Evolutionary conservation across 2,113 vertebrate species (phyloP), one percentile per base, ranked within the genome.

Genomic region (Cebidichthys violaceus): DNA sequence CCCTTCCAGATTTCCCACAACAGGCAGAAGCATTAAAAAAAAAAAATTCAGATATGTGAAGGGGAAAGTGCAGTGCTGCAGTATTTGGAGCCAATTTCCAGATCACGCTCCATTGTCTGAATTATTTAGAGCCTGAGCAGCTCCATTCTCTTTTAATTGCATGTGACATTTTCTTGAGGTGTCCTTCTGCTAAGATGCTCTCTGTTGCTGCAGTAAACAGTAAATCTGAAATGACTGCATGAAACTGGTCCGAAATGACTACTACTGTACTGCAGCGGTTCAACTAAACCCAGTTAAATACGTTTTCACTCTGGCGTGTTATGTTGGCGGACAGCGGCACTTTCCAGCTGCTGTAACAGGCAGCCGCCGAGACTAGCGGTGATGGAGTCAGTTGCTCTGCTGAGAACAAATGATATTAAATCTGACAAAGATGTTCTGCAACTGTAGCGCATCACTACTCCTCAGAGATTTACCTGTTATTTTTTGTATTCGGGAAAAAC

Each of bases 101-200:
- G 81, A 90, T 93, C 90, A 81, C 61, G 67, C 70, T 78, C 83
- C 81, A 79, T 79, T 90, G 92, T 92, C 85, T 93, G 91, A 94
- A 94, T 95, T 92, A 94, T 95, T 95, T 93, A 94, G 75, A 82
- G 86, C 70, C 75, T 22, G 78, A 83, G 79, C 77, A 47, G 81
- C 88, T 88, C 79, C 66, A 43, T 89, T 86, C 88, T 88, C 88
- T 88, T 86, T 93, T 93, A 94, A 94, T 94, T 94, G 90, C 85
- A 79, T 86, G 90, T 93, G 92, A 92, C 94, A 92, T 95, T 94
- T 94, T 86, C 89, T 88, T 55, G 88, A 90, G 85, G 79, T 91
- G 89, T 93, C 88, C 79, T 82, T 86, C 86, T 91, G 93, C 85
- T 81, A 59, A 84, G 70, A 77, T 13, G 59, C 78, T 85, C 77